phyloP scores from a whole-genome alignment of 2,113 vertebrate genomes.

The Ceyx melanurus region DNA sequence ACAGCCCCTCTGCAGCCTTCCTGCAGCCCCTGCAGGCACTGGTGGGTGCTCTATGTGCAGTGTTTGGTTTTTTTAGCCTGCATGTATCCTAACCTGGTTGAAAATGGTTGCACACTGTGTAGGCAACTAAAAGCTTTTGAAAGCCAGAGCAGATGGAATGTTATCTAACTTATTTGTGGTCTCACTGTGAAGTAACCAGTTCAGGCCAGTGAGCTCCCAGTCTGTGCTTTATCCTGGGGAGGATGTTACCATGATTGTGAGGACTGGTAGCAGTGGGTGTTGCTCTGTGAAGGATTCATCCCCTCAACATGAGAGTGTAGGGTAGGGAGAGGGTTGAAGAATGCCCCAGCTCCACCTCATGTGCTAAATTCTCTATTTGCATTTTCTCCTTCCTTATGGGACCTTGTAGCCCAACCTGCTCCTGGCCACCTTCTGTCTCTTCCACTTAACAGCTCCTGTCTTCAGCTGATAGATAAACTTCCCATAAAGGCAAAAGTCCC shows the following conservation, averaged over 20 bases:
- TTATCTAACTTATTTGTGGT: neutral
- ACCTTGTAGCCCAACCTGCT: neutral
- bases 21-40: no score
- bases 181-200: neutral
- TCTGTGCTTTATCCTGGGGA: neutral
- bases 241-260: neutral
- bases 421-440: neutral
- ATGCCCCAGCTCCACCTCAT: neutral
- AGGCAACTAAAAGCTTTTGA: slow-evolving; percentile 32
- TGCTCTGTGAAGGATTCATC: neutral
- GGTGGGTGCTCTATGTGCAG: neutral
- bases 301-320: neutral
- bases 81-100: neutral
- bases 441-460: neutral
- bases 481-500: neutral
- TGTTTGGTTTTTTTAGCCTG: neutral
- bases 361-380: neutral
- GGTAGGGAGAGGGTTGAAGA: neutral
- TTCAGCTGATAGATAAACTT: neutral
- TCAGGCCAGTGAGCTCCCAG: neutral
- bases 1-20: no score
- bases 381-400: neutral
- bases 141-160: slow-evolving; percentile 21
- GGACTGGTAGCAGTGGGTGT: neutral
- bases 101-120: neutral